Evolutionary conservation across 2,888 invertebrate species (phyloP), one percentile per base, ranked within the genome.

Genomic region (Lymantria monacha): DNA sequence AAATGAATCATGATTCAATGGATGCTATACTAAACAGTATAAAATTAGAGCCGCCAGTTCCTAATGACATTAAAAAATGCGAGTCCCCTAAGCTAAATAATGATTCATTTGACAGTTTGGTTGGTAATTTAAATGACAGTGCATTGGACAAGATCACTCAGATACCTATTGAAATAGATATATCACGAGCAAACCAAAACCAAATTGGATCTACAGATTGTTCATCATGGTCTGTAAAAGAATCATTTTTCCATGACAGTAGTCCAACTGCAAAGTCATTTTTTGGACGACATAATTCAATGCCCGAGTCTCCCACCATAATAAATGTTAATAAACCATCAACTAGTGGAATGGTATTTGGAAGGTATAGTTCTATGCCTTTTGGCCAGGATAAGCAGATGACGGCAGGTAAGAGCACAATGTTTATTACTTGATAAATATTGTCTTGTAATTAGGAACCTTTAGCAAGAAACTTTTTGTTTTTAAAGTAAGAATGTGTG

Each of bases 61-160:
- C 84, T 0, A 74, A 60, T 46, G 78, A 72, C 61, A 59, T 72
- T 10, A 83, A 81, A 55, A 84, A 81, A 53, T 67, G 58, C 72
- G 72, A 78, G 44, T 83, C 85, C 0, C 79, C 83, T 9, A 60
- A 70, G 30, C 55, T 87, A 7, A 80, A 80, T 48, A 90, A 92
- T 80, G 92, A 91, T 69, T 89, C 92, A 2, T 91, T 92, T 78
- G 92, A 92, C 59, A 85, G 71, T 66, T 74, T 90, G 51, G 76
- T 91, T 46, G 85, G 82, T 1, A 85, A 87, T 70, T 75, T 92
- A 56, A 88, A 92, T 77, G 91, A 91, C 46, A 90, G 88, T 75
- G 81, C 79, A 14, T 70, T 92, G 46, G 91, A 91, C 38, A 73
- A 75, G 48, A 61, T 91, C 38, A 83, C 91, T 38, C 91, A 91